Percentiles rank a stretch among this genome's conserved stretches.
Conservation (phyloP, 2,888 invertebrate species). For the Baccha elongata region DNA sequence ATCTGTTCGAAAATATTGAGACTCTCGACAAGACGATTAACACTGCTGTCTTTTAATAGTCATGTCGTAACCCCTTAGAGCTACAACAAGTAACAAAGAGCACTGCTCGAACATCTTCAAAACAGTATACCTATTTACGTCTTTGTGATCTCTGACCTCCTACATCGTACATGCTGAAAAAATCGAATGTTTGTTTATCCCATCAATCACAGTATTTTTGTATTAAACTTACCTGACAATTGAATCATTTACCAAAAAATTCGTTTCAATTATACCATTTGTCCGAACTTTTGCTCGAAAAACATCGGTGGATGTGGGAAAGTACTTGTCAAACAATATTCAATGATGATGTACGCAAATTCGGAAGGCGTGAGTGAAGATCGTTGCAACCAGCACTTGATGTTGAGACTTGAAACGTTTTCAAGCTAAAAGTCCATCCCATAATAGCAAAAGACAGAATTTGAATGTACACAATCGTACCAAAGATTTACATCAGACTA, state of each 20-base stretch:
- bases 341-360: too few relatives aligned
- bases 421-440: too few relatives aligned
- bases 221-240: slow-evolving; percentile 80
- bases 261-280: slow-evolving; percentile 87
- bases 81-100: slow-evolving; percentile 86
- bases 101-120: slow-evolving; percentile 86
- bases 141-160: slow-evolving; percentile 87
- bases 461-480: too few relatives aligned
- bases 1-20: slow-evolving; percentile 86
- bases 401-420: too few relatives aligned
- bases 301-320: slow-evolving; percentile 86
- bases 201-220: too few relatives aligned
- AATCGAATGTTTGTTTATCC: background rate
- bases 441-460: too few relatives aligned
- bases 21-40: slow-evolving; percentile 86
- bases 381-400: too few relatives aligned
- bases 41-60: slow-evolving; percentile 85
- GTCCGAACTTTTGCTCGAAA: slow-evolving; percentile 86
- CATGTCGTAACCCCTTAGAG: slow-evolving; percentile 87
- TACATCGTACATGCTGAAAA: slow-evolving; percentile 86
- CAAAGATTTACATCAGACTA: too few relatives aligned
- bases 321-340: slow-evolving; percentile 85
- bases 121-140: slow-evolving; percentile 87
- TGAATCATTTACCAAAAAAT: slow-evolving; percentile 85
- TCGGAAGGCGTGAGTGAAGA: too few relatives aligned